These are phyloP conservation scores for Gymnodraco acuticeps DNA, from an alignment of 2,797 vertebrate genomes.

Conservation along the genomic window DNA sequence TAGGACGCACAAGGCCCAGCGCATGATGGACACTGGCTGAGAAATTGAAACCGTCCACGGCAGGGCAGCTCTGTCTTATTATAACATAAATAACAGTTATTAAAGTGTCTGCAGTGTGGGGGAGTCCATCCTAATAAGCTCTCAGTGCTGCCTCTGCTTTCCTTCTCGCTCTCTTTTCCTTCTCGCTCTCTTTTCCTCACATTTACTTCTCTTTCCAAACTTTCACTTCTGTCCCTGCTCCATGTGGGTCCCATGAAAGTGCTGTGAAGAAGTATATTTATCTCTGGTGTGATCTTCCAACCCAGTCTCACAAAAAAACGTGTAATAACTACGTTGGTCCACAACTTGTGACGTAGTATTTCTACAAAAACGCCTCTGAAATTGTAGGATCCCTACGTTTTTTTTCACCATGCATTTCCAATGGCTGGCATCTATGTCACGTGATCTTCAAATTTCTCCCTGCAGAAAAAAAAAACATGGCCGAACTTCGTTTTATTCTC, in stretches of 20 bases:
- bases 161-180: slow-evolving; percentile 37
- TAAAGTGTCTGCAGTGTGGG: slow-evolving; percentile 86
- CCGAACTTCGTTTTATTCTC: too few species aligned
- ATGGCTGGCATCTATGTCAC: too few species aligned
- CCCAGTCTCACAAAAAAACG: too few species aligned
- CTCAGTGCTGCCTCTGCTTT: slow-evolving; percentile 78
- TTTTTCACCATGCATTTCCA: too few species aligned
- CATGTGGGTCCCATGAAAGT: slow-evolving; percentile 10
- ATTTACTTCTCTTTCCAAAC: slow-evolving; percentile 27
- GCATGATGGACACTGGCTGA: slow-evolving; percentile 81
- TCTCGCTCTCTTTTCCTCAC: slow-evolving; percentile 19
- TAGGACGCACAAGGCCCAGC: slow-evolving; percentile 77
- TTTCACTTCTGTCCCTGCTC: slow-evolving; percentile 20
- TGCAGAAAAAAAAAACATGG: too few species aligned
- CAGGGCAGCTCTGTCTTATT: slow-evolving; percentile 83
- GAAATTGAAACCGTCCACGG: slow-evolving; percentile 86
- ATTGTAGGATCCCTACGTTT: too few species aligned
- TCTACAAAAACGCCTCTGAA: too few species aligned
- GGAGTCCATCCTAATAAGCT: slow-evolving; percentile 87
- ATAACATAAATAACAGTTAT: slow-evolving; percentile 89
- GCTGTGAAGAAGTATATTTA: slow-evolving; percentile 28
- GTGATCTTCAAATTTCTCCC: too few species aligned
- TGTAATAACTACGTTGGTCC: too few species aligned
- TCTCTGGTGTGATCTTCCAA: slow-evolving; percentile 17
- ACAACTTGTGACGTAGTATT: too few species aligned